These are phyloP conservation scores for Heliconius erato DNA, from an alignment of 2,888 invertebrate species.

Conservation along the genomic window DNA sequence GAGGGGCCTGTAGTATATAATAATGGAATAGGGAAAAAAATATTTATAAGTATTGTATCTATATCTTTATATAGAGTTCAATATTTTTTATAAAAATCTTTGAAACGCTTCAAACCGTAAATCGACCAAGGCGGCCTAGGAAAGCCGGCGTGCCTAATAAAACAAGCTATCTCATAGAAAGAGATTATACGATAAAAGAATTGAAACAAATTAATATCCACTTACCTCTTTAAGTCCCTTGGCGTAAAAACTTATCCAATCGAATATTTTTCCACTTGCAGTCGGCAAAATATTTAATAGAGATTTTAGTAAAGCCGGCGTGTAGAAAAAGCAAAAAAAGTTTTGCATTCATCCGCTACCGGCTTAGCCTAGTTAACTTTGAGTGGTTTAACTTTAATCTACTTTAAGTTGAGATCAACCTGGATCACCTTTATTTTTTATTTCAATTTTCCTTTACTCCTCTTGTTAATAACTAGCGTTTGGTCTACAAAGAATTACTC, in stretches of 20 bases:
- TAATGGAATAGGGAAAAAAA: too few species aligned
- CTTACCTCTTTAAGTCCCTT: conserved; percentile 38
- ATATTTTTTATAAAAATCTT: not conserved
- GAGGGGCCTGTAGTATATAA: too few species aligned
- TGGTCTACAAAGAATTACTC: conserved; percentile 42
- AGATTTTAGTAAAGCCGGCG: conserved; percentile 60
- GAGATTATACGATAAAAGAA: conserved; percentile 12
- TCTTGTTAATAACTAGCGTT: conserved; percentile 45
- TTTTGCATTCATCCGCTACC: conserved; percentile 50
- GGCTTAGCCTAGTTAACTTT: conserved; percentile 69
- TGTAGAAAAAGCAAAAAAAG: conserved; percentile 53
- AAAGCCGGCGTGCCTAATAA: not conserved
- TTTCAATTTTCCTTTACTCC: conserved; percentile 60
- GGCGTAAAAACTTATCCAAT: conserved; percentile 46
- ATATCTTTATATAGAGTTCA: too few species aligned
- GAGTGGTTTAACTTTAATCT: conserved; percentile 70
- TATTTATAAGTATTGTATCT: too few species aligned
- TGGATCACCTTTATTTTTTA: conserved; percentile 67
- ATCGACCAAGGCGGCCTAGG: not conserved
- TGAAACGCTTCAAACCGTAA: not conserved
- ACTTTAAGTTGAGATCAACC: conserved; percentile 67
- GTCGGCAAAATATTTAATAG: conserved; percentile 64
- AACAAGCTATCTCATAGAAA: conserved; percentile 7
- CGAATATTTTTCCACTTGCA: conserved; percentile 46
- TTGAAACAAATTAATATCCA: conserved; percentile 37